Conservation (phyloP, 1,140 invertebrate species). For the Diachasma alloeum region DNA sequence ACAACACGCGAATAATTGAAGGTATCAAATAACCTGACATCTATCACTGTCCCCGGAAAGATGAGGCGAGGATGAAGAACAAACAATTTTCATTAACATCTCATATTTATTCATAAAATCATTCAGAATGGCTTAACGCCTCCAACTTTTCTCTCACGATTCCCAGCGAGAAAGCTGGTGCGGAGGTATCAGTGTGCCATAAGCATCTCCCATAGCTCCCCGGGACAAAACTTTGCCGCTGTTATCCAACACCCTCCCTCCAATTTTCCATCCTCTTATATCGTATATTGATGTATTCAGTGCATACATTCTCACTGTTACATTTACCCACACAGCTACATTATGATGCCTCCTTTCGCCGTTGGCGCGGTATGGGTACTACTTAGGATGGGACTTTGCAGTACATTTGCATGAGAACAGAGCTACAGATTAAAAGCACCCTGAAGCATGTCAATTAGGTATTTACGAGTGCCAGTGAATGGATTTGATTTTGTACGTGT, state of each 20-base stretch:
- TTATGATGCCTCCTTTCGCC: neutral
- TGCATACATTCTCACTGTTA: neutral
- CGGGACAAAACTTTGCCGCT: neutral
- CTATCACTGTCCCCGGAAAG: neutral
- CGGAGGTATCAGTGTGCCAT: neutral
- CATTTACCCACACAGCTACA: neutral
- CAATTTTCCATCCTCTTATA: neutral
- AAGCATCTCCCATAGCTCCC: neutral
- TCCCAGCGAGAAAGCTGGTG: neutral
- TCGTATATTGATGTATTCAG: neutral
- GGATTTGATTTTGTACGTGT: neutral
- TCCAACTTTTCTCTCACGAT: conserved; percentile 2
- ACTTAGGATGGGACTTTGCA: neutral
- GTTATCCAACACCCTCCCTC: neutral
- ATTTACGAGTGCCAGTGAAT: neutral
- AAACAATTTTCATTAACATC: conserved; percentile 23
- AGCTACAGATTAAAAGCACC: conserved; percentile 10
- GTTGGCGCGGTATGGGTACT: neutral
- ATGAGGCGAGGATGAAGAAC: neutral
- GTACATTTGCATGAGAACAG: conserved; percentile 14
- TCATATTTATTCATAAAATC: conserved; percentile 27
- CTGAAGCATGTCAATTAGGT: conserved; percentile 18
- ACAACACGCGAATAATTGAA: neutral
- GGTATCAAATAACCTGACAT: neutral
- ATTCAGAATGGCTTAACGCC: conserved; percentile 2